A percentile compares a stretch with the other conserved stretches of the same genome.
phyloP scores from a whole-genome alignment of 1,140 invertebrate species.

The Ylistrum balloti region DNA sequence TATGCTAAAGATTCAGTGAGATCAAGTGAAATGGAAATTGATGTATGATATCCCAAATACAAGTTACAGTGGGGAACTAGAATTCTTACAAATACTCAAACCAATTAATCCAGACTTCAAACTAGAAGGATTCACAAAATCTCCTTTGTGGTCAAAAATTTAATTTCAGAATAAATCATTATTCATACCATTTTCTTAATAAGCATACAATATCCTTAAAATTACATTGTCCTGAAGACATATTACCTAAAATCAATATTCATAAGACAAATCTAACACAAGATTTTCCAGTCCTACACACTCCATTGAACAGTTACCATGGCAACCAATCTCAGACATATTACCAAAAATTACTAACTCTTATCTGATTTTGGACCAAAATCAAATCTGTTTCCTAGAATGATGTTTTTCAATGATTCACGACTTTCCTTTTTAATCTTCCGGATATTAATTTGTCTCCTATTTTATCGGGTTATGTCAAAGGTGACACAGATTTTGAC shows the following conservation, averaged over 20 bases:
- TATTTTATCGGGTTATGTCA: not conserved
- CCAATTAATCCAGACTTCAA: too few species aligned
- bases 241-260: not conserved
- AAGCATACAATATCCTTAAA: not conserved
- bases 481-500: conserved; percentile 13
- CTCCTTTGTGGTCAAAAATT: too few species aligned
- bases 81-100: too few species aligned
- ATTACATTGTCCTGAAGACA: not conserved
- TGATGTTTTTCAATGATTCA: conserved; percentile 33
- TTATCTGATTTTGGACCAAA: conserved; percentile 4
- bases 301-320: not conserved
- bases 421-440: conserved; percentile 27
- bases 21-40: too few species aligned
- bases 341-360: not conserved
- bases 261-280: not conserved
- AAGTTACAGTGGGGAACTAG: too few species aligned
- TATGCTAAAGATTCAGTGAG: too few species aligned
- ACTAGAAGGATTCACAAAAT: too few species aligned
- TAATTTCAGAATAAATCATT: too few species aligned
- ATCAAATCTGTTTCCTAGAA: conserved; percentile 2
- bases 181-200: too few species aligned
- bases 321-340: not conserved
- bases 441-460: conserved; percentile 38
- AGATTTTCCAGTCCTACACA: not conserved
- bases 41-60: too few species aligned